Conservation (phyloP, 1,140 invertebrate genomes). For the Leptinotarsa texana region DNA sequence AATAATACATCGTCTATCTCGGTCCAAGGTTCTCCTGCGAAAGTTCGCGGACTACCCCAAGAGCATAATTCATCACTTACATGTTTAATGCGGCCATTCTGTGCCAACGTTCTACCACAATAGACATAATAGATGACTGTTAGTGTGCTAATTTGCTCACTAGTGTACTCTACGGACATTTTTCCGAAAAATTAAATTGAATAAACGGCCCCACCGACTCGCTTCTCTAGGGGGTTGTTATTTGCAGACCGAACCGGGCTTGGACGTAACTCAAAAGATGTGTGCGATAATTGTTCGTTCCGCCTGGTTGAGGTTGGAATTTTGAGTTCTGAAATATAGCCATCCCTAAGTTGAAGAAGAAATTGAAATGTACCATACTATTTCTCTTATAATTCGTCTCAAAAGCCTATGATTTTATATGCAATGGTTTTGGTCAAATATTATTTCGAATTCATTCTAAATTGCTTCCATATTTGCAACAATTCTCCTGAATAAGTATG, state of each 20-base stretch:
- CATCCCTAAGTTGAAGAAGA: no score
- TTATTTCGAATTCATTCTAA: no score
- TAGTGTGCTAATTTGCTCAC: slow-evolving; percentile 35
- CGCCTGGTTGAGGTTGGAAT: not conserved
- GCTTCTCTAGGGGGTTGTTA: not conserved
- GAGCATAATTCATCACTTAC: slow-evolving; percentile 37
- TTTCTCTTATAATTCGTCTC: no score
- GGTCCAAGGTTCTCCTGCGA: not conserved
- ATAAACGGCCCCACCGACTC: slow-evolving; percentile 26
- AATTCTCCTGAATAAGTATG: no score
- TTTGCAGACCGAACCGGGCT: slow-evolving; percentile 7
- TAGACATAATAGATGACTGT: slow-evolving; percentile 38
- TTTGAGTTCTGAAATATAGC: no score
- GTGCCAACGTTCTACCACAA: slow-evolving; percentile 34
- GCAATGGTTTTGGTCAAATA: no score
- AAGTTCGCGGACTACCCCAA: slow-evolving; percentile 14
- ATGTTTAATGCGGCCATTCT: slow-evolving; percentile 37
- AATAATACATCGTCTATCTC: slow-evolving; percentile 8
- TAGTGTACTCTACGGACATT: slow-evolving; percentile 17
- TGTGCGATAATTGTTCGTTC: not conserved
- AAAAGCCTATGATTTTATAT: no score
- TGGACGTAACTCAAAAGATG: not conserved
- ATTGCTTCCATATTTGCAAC: no score
- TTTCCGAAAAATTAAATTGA: slow-evolving; percentile 36
- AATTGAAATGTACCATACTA: no score